phyloP scores from a whole-genome alignment of 64 coral and sea anemone species.

The Anthopleura sola region DNA sequence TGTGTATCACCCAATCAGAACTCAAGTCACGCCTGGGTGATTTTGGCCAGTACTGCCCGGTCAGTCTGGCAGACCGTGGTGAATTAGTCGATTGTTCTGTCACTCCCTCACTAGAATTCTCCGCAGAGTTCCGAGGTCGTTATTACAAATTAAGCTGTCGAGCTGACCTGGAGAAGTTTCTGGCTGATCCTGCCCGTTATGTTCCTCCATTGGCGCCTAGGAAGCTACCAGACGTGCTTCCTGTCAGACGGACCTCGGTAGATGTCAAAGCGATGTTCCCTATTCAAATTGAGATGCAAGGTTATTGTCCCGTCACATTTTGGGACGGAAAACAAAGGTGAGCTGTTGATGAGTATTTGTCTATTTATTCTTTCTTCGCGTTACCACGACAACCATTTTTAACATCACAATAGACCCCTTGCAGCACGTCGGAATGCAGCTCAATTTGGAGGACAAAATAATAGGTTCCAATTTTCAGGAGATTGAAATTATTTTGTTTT shows the following conservation, averaged over 20 bases:
- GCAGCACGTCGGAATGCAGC: no score
- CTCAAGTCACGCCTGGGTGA: conserved; percentile 74
- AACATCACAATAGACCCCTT: no score
- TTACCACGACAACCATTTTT: not conserved
- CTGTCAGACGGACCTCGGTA: conserved; percentile 56
- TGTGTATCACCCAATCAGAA: conserved; percentile 89
- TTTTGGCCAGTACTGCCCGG: conserved; percentile 90
- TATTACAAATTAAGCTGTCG: conserved; percentile 93
- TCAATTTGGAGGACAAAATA: no score
- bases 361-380: not conserved
- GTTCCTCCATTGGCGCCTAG: conserved; percentile 79
- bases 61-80: conserved; percentile 84
- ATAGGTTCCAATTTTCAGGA: no score
- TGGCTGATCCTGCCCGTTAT: conserved; percentile 71
- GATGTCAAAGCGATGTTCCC: conserved; percentile 91
- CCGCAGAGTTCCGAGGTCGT: conserved; percentile 89
- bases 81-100: conserved; percentile 93
- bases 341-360: not conserved
- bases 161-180: conserved; percentile 72
- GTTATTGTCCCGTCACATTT: conserved; percentile 91
- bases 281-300: conserved; percentile 86
- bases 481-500: no score
- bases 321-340: conserved; percentile 92
- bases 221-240: conserved; percentile 76
- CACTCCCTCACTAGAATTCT: conserved; percentile 70